These are phyloP conservation scores for Vollenhovia emeryi DNA, from an alignment of 1,140 invertebrate genomes.

Conservation along the genomic window DNA sequence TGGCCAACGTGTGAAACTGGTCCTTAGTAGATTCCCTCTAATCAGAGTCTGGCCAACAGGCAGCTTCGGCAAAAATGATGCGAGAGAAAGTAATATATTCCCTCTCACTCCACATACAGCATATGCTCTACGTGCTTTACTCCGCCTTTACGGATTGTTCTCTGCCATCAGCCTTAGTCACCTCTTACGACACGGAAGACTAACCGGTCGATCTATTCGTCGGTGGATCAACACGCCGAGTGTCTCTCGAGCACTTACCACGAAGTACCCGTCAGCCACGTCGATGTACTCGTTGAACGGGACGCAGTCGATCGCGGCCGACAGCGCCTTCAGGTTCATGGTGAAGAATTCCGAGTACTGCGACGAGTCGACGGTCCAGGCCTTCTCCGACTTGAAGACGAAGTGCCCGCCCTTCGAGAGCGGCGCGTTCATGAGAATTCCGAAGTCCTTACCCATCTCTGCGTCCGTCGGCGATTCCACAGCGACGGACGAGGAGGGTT, in stretches of 20 bases:
- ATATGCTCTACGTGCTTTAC: too few species aligned
- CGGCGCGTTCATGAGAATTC: conserved; percentile 64
- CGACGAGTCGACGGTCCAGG: conserved; percentile 69
- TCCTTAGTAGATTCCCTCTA: too few species aligned
- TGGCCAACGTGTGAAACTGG: too few species aligned
- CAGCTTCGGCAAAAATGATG: too few species aligned
- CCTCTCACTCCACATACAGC: too few species aligned
- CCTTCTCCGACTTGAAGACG: conserved; percentile 73
- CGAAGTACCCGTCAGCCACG: conserved; percentile 73
- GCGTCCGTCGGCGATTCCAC: conserved; percentile 6
- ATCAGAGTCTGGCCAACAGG: too few species aligned
- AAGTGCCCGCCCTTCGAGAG: conserved; percentile 69
- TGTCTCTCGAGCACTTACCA: conserved; percentile 64
- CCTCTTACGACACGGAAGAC: too few species aligned
- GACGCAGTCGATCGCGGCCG: conserved; percentile 72
- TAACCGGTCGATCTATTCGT: too few species aligned
- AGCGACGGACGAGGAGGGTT: conserved; percentile 5
- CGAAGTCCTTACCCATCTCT: conserved; percentile 69
- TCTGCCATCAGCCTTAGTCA: too few species aligned
- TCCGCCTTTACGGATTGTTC: too few species aligned
- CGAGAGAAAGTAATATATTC: too few species aligned
- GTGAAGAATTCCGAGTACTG: conserved; percentile 74
- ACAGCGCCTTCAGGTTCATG: conserved; percentile 71
- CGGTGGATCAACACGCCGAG: too few species aligned
- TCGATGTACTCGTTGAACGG: conserved; percentile 72